phyloP scores from a whole-genome alignment of 2,888 invertebrate species.

The Leuctra nigra region DNA sequence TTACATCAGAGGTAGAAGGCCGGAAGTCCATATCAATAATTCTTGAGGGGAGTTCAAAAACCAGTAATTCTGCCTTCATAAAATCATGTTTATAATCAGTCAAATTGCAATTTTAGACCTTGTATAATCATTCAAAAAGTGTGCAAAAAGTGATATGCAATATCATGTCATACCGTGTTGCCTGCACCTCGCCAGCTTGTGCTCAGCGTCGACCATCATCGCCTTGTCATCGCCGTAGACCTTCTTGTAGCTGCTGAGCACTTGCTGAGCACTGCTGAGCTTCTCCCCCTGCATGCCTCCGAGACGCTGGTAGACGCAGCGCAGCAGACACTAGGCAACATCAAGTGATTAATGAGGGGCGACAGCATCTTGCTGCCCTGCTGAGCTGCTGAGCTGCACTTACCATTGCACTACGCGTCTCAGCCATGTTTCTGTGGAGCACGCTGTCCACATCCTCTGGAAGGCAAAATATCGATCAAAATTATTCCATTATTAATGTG shows the following conservation, averaged over 20 bases:
- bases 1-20: too few relatives aligned
- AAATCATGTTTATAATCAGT: too few relatives aligned
- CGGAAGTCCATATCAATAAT: too few relatives aligned
- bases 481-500: too few relatives aligned
- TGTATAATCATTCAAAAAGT: not conserved
- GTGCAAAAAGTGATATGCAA: not conserved
- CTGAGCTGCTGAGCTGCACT: too few relatives aligned
- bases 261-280: not conserved
- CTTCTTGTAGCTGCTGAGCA: not conserved
- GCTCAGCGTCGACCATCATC: not conserved
- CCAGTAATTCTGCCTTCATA: too few relatives aligned
- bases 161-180: not conserved
- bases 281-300: not conserved
- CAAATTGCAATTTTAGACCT: too few relatives aligned
- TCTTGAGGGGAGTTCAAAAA: too few relatives aligned
- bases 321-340: not conserved
- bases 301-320: not conserved
- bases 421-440: not conserved
- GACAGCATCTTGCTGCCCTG: too few relatives aligned
- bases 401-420: not conserved
- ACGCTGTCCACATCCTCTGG: not conserved
- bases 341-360: not conserved
- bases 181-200: not conserved
- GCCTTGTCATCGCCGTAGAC: not conserved
- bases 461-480: too few relatives aligned